These are phyloP conservation scores for Metallyticus violacea DNA, from an alignment of 2,888 invertebrate species.

Conservation along the genomic window DNA sequence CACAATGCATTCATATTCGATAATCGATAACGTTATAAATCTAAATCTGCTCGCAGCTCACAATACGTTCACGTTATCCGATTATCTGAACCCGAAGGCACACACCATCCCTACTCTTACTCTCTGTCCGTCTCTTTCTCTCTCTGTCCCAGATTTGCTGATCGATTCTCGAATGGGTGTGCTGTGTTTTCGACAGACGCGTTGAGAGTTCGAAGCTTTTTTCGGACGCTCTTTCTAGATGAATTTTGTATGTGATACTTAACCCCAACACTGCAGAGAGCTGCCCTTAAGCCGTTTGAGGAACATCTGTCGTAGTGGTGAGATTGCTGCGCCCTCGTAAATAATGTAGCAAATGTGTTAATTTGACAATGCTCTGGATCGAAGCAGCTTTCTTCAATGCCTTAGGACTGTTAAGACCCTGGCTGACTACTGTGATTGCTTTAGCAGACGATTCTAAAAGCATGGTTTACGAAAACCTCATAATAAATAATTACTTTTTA, in stretches of 20 bases:
- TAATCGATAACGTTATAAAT: conserved; percentile 2
- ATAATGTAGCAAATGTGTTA: not conserved
- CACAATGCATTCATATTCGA: not conserved
- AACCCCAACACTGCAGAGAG: too few relatives aligned
- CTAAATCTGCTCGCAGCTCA: not conserved
- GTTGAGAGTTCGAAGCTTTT: too few relatives aligned
- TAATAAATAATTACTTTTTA: too few relatives aligned
- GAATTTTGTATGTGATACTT: not conserved
- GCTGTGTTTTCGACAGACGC: not conserved
- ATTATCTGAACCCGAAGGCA: not conserved
- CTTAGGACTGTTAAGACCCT: too few relatives aligned
- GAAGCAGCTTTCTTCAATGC: not conserved
- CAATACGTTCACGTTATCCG: not conserved
- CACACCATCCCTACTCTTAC: not conserved
- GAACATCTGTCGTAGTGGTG: not conserved
- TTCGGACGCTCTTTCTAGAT: not conserved
- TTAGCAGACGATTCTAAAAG: not conserved
- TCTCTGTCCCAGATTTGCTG: not conserved
- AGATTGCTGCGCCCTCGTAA: not conserved
- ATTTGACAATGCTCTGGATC: not conserved
- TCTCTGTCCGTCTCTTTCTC: too few relatives aligned
- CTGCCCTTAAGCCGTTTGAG: not conserved
- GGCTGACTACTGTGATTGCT: not conserved
- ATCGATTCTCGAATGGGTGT: not conserved
- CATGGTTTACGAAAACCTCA: too few relatives aligned